Evolutionary conservation across 2,888 invertebrate species (phyloP), one percentile per base, ranked within the genome.

Genomic region (Watsonalla binaria): DNA sequence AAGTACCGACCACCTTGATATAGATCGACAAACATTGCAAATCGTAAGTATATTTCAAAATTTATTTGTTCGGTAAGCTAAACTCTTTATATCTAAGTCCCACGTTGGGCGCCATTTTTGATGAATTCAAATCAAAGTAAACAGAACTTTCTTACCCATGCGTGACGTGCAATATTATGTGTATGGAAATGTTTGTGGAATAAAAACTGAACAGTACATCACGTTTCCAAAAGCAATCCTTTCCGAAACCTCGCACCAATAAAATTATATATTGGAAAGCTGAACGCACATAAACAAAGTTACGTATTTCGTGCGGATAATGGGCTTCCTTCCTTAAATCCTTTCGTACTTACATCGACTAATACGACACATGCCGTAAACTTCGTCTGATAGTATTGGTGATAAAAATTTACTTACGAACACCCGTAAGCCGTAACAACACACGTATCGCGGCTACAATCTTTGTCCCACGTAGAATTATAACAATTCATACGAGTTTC

Each of bases 361-460:
- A 53, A 49, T 51, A 24, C 14, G 34, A 46, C 48, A 49, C 49
- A 51, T 45, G 37, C 34, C 34, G 37, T 51, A 54, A 51, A 51
- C 51, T 35, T 45, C 6, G 13, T 9, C 33, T 53, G 58, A 49
- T 64, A 63, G 14, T 15, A 68, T 63, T 59, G 61, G 49, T 60
- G 72, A 76, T 74, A 72, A 73, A 62, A 61, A 65, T 65, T 70
- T 68, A 66, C 66, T 65, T 65, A 63, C 61, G 68, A 72, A 70
- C 65, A 68, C 68, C 63, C 59, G 59, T 45, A 54, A 58, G 60
- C 63, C 63, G 58, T 58, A 59, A 58, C 62, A 55, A 56, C 55
- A 55, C 57, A 59, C 65, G 60, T 72, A 69, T 68, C 68, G 61
- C 24, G 34, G 33, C 34, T 48, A 57, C 47, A 56, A 60, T 45